Conservation (phyloP, 2,888 invertebrate genomes). For the Leptinotarsa haldemani region DNA sequence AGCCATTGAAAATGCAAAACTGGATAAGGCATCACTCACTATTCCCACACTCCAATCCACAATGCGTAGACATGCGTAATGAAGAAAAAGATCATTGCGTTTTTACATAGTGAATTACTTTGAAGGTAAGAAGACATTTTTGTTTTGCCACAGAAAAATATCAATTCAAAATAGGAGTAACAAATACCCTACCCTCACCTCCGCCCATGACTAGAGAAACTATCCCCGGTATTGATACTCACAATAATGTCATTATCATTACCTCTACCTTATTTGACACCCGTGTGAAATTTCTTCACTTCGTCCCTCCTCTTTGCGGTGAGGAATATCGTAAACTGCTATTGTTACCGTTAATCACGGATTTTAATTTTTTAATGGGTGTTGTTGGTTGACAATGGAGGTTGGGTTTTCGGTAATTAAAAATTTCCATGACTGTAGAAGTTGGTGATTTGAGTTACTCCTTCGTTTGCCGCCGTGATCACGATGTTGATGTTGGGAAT, state of each 20-base stretch:
- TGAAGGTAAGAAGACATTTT: too few relatives aligned
- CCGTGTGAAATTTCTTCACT: slow-evolving; percentile 1
- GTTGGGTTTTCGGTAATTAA: not conserved
- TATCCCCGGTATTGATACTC: not conserved
- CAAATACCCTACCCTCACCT: not conserved
- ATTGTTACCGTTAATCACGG: slow-evolving; percentile 1
- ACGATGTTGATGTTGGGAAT: too few relatives aligned
- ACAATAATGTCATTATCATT: slow-evolving; percentile 15
- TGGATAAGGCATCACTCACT: too few relatives aligned
- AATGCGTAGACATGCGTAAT: too few relatives aligned
- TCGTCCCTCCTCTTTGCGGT: slow-evolving; percentile 8
- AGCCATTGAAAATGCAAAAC: too few relatives aligned
- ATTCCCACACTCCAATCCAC: too few relatives aligned
- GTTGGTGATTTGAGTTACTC: not conserved
- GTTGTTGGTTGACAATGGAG: slow-evolving; percentile 13
- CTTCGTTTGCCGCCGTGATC: not conserved
- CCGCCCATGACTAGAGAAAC: not conserved
- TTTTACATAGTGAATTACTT: too few relatives aligned
- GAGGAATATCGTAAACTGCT: slow-evolving; percentile 8
- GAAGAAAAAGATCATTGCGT: too few relatives aligned
- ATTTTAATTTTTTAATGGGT: slow-evolving; percentile 7
- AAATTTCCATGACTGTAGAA: slow-evolving; percentile 12
- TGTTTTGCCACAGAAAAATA: too few relatives aligned
- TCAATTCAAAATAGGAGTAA: too few relatives aligned
- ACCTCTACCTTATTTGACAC: slow-evolving; percentile 14